A percentile compares a stretch with the other conserved stretches of the same genome.
These are phyloP conservation scores for Dolichotis patagonum DNA, from an alignment of 2,113 vertebrate genomes.

Conservation along the genomic window DNA sequence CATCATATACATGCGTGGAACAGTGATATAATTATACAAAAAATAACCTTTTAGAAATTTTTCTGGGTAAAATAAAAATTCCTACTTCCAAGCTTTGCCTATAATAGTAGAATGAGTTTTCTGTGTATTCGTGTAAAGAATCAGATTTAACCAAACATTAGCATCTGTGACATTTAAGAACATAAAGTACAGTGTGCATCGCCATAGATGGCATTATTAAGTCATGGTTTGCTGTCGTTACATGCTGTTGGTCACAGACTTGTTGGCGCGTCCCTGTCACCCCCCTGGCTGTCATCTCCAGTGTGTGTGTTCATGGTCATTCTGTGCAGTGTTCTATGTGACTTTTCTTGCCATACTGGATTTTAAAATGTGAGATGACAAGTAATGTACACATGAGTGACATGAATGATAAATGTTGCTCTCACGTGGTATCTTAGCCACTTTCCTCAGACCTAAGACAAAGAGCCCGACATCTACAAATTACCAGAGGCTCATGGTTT, in stretches of 20 bases:
- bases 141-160: background rate
- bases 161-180: background rate
- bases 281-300: background rate
- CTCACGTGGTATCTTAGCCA: background rate
- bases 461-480: background rate
- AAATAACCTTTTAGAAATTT: conserved; percentile 46
- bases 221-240: background rate
- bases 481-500: background rate
- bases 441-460: background rate
- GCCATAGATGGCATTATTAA: background rate
- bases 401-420: too few relatives aligned
- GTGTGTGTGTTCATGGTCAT: background rate
- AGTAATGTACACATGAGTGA: background rate
- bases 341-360: background rate
- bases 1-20: background rate
- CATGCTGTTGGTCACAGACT: background rate
- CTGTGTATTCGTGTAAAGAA: background rate
- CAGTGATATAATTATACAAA: conserved; percentile 54
- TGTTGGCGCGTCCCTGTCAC: too few relatives aligned
- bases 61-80: background rate
- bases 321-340: background rate
- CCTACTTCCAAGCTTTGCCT: conserved; percentile 1
- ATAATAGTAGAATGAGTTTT: conserved; percentile 51
- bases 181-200: background rate
- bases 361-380: background rate